Percentiles rank a stretch among this genome's conserved stretches.
Evolutionary conservation across 2,113 vertebrate species (phyloP).

Genomic region (Hippocampus abdominalis): DNA sequence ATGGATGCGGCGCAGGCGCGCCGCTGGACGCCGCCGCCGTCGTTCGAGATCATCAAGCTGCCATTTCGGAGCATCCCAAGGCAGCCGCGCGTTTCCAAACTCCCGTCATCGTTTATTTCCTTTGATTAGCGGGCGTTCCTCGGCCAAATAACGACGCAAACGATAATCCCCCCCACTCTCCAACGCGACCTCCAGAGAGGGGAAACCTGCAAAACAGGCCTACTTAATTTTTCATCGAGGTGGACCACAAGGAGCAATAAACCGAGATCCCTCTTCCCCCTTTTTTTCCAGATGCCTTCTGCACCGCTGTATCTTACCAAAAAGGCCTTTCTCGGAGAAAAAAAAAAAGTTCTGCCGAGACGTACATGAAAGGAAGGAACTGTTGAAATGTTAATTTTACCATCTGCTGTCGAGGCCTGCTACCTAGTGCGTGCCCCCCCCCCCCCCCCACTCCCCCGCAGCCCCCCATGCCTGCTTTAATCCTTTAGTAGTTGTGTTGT

Average conservation of each 20-base stretch:
- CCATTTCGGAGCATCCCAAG: not conserved
- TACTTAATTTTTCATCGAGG: slow-evolving; percentile 98
- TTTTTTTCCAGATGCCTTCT: slow-evolving; percentile 98
- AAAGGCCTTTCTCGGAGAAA: slow-evolving; percentile 73
- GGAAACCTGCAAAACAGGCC: slow-evolving; percentile 92
- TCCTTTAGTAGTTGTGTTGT: slow-evolving; percentile 90
- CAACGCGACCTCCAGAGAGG: slow-evolving; percentile 87
- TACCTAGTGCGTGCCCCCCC: slow-evolving; percentile 70
- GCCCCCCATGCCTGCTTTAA: slow-evolving; percentile 67
- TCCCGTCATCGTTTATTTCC: slow-evolving; percentile 72
- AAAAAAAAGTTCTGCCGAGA: slow-evolving; percentile 86
- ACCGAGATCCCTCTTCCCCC: slow-evolving; percentile 90
- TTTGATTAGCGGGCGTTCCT: slow-evolving; percentile 91
- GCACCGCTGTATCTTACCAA: slow-evolving; percentile 86
- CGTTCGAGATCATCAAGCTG: slow-evolving; percentile 48
- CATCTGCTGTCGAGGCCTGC: slow-evolving; percentile 94
- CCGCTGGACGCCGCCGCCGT: slow-evolving; percentile 32
- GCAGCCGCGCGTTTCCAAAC: not conserved
- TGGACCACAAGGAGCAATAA: slow-evolving; percentile 92
- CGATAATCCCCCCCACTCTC: slow-evolving; percentile 85
- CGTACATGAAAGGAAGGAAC: slow-evolving; percentile 92
- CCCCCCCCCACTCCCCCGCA: slow-evolving; percentile 26
- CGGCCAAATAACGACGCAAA: slow-evolving; percentile 89
- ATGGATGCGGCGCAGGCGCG: slow-evolving; percentile 70
- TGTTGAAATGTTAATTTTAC: slow-evolving; percentile 99